Evolutionary conservation across 2,113 vertebrate species (phyloP), one percentile per base, ranked within the genome.

Genomic region (Chroicocephalus ridibundus): DNA sequence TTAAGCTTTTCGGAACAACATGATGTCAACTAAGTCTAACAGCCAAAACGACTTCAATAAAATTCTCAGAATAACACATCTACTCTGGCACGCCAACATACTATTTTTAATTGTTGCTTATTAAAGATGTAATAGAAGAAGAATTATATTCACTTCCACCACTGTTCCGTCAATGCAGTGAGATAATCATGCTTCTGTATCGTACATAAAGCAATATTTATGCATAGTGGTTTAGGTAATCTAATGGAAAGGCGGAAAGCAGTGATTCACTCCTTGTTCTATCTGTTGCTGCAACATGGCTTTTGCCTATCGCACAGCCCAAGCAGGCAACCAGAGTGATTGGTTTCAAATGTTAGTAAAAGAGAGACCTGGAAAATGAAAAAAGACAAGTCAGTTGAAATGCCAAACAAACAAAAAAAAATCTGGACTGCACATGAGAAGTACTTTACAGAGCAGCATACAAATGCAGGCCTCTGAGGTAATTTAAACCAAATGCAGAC

Each of bases 21-120:
- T 3, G 0, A 36, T 57, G 26, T 76, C 42, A n/a, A 82, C 69
- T 55, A 61, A 88, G 46, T 68, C 55, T 65, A 95, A 47, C 70
- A 84, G 79, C 44, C 10, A 32, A 92, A 71, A 88, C 6, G 3
- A 47, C 78, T 92, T 93, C 84, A 84, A 87, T 31, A 95, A 94
- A 96, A 82, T 85, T 96, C 96, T 94, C 95, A 94, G 96, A 97
- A 95, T 93, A 97, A 95, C 95, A 86, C 82, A 86, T 96, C 80
- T 91, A 70, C 76, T 96, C 88, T 76, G 79, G 85, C 83, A 94
- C 1, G 13, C 95, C 96, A 96, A 94, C 92, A 97, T 95, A 85
- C 95, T 95, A 80, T 94, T 97, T 97, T 97, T 97, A 97, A 98
- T 95, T 96, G 79, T 75, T 82, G 93, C 95, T 98, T 90, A 94